Conservation (phyloP, 2,797 vertebrate genomes). For the Eurystomus glaucurus region DNA sequence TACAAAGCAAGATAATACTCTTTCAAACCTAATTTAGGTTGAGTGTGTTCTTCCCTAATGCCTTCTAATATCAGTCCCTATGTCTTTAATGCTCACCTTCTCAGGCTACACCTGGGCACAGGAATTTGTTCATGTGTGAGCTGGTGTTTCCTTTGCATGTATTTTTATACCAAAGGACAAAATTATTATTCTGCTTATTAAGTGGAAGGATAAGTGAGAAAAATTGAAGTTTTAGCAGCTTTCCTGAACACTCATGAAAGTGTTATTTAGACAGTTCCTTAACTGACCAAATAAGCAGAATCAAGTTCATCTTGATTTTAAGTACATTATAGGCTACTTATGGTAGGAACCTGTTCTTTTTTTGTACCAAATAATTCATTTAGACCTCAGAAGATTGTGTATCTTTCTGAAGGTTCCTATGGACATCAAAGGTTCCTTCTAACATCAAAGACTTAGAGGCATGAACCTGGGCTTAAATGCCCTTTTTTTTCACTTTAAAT, state of each 20-base stretch:
- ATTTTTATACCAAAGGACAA: not conserved
- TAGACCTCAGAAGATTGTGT: not conserved
- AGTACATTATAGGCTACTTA: not conserved
- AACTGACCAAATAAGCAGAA: not conserved
- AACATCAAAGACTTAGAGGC: not conserved
- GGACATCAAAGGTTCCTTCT: not conserved
- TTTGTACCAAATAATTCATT: accelerated
- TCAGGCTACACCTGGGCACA: not conserved
- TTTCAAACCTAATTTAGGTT: not conserved
- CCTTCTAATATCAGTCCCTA: accelerated
- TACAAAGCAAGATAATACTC: not conserved
- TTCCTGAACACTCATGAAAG: not conserved
- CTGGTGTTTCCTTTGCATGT: not conserved
- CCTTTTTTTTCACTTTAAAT: conserved; percentile 14
- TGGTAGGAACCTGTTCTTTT: not conserved
- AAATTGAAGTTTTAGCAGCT: not conserved
- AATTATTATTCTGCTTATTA: not conserved
- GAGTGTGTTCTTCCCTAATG: not conserved
- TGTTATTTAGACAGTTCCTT: not conserved
- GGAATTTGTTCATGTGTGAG: not conserved
- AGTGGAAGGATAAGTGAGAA: not conserved
- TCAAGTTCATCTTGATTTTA: not conserved
- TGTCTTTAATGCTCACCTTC: not conserved
- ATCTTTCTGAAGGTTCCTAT: not conserved
- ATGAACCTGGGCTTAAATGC: not conserved